Evolutionary conservation across 2,113 vertebrate genomes (phyloP).

Genomic region (Motacilla alba): DNA sequence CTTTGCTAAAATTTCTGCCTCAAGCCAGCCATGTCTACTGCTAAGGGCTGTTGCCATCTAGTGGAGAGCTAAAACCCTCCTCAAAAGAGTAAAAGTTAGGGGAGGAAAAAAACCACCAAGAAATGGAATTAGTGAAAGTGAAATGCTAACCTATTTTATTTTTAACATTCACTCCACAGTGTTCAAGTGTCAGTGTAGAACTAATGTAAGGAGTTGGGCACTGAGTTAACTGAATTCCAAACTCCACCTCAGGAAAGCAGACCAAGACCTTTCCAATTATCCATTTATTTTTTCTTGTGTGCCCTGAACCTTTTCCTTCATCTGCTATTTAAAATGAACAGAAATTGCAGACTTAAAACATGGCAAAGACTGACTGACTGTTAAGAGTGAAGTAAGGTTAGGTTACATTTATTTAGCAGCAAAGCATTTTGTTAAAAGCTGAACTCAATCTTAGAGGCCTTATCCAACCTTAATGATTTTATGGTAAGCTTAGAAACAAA

Average conservation of each 20-base stretch:
- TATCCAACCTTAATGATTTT: not conserved
- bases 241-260: not conserved
- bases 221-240: not conserved
- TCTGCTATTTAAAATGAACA: not conserved
- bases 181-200: not conserved
- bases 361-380: not conserved
- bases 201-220: not conserved
- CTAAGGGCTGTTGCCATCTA: slow-evolving; percentile 18
- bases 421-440: not conserved
- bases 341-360: not conserved
- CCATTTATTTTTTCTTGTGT: not conserved
- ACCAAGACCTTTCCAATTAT: not conserved
- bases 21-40: not conserved
- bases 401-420: not conserved
- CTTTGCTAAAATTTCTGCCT: not conserved
- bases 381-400: not conserved
- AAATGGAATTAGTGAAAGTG: not conserved
- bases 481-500: not conserved
- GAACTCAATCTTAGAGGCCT: not conserved
- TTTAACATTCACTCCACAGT: not conserved
- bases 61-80: not conserved
- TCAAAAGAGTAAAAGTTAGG: not conserved
- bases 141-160: not conserved
- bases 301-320: not conserved
- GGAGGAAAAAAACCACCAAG: not conserved